Evolutionary conservation across 92 coral and sea anemone genomes (phyloP).

Genomic region (Siderastrea radians): DNA sequence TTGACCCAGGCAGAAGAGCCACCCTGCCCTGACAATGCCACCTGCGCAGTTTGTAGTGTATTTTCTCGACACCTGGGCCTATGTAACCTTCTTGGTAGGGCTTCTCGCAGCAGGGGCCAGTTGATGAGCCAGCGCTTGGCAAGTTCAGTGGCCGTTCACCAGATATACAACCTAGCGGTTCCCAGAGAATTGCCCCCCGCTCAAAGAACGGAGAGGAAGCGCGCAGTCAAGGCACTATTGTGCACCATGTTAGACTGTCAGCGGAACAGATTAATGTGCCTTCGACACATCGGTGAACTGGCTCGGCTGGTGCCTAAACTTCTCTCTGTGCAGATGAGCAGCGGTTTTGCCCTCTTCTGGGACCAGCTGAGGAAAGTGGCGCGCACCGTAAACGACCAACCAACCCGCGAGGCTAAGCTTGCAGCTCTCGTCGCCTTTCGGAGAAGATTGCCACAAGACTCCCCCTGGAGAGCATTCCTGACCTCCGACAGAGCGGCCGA

Average conservation of each 20-base stretch:
- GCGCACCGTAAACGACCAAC: no score
- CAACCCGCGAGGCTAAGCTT: no score
- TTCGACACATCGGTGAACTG: no score
- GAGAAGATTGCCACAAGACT: no score
- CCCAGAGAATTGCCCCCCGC: not conserved
- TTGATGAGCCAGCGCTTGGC: not conserved
- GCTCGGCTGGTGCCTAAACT: no score
- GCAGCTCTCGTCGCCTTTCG: no score
- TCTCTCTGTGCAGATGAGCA: no score
- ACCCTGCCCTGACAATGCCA: not conserved
- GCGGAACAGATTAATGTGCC: not conserved
- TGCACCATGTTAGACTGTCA: not conserved
- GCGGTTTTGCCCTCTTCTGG: no score
- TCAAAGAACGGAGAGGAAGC: not conserved
- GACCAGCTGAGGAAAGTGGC: no score
- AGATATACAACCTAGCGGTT: not conserved
- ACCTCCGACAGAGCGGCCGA: not conserved
- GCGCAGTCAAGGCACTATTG: not conserved
- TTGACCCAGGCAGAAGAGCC: not conserved
- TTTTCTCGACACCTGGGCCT: conserved; percentile 8
- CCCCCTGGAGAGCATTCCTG: no score
- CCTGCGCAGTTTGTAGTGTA: not conserved
- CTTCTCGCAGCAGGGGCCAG: not conserved
- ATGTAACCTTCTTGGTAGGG: conserved; percentile 3
- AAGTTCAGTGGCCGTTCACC: conserved; percentile 9